Conservation (phyloP, 2,888 invertebrate genomes). For the Lepidocyrtoides sp. region DNA sequence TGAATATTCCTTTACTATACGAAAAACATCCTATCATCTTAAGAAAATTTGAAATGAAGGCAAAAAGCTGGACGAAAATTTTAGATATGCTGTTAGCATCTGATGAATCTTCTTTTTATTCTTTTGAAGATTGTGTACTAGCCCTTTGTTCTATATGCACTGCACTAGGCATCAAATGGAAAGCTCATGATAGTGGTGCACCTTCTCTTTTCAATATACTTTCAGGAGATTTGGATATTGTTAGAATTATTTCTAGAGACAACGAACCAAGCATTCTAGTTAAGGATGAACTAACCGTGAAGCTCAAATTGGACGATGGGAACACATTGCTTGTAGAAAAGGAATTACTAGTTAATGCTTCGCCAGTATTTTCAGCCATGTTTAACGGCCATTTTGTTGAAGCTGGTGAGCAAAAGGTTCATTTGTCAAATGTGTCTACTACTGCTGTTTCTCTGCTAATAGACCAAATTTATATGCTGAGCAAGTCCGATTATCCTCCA, state of each 20-base stretch:
- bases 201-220: background rate
- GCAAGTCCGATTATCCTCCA: too few relatives aligned
- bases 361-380: constrained; percentile 83
- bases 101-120: constrained; percentile 60
- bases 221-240: background rate
- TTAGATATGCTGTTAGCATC: constrained; percentile 71
- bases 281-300: constrained; percentile 55
- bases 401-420: constrained; percentile 73
- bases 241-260: constrained; percentile 5
- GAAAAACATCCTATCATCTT: constrained; percentile 57
- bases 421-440: constrained; percentile 69
- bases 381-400: constrained; percentile 82
- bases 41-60: constrained; percentile 77
- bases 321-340: constrained; percentile 66
- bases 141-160: constrained; percentile 74
- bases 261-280: background rate
- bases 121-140: constrained; percentile 79
- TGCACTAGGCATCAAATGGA: constrained; percentile 73
- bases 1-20: constrained; percentile 79
- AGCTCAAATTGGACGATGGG: constrained; percentile 75
- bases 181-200: background rate
- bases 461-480: constrained; percentile 70
- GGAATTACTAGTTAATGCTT: constrained; percentile 73
- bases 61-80: constrained; percentile 74
- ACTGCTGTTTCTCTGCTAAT: constrained; percentile 58